Percentiles rank a stretch among this genome's conserved stretches.
phyloP scores from a whole-genome alignment of 2,113 vertebrate species.

The Cebus imitator region DNA sequence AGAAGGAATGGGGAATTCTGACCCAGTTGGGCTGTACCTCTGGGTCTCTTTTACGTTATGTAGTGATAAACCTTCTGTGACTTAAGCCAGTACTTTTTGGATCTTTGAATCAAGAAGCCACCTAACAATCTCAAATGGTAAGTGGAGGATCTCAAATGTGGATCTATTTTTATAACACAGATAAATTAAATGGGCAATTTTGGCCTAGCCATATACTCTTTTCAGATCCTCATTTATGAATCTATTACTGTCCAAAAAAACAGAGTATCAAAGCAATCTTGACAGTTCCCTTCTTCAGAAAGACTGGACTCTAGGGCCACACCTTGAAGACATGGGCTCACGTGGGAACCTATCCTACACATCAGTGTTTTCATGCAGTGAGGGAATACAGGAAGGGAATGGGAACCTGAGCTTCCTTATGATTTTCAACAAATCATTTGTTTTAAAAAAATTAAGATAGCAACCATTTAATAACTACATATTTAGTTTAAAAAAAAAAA shows the following conservation, averaged over 20 bases:
- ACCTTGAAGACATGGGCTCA: conserved; percentile 54
- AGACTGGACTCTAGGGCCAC: background rate
- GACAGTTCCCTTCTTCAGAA: background rate
- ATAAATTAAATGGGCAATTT: conserved; percentile 58
- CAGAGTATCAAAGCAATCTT: background rate
- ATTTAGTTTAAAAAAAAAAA: conserved; percentile 28
- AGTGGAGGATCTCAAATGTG: conserved; percentile 84
- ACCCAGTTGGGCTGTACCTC: rapidly evolving
- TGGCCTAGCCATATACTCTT: conserved; percentile 64
- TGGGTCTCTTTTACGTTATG: background rate
- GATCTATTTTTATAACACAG: conserved; percentile 79
- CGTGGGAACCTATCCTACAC: background rate
- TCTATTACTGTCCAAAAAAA: background rate
- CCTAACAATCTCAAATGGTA: background rate
- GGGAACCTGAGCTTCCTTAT: background rate
- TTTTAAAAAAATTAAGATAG: background rate
- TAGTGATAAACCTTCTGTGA: background rate
- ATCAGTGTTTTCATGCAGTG: background rate
- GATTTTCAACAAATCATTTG: background rate
- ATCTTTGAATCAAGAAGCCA: background rate
- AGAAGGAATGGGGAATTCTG: background rate
- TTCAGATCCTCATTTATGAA: conserved; percentile 53
- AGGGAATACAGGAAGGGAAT: too few relatives aligned
- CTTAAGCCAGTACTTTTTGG: background rate
- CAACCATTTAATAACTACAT: background rate